These are phyloP conservation scores for Tinea trinotella DNA, from an alignment of 2,888 invertebrate genomes.

Conservation along the genomic window DNA sequence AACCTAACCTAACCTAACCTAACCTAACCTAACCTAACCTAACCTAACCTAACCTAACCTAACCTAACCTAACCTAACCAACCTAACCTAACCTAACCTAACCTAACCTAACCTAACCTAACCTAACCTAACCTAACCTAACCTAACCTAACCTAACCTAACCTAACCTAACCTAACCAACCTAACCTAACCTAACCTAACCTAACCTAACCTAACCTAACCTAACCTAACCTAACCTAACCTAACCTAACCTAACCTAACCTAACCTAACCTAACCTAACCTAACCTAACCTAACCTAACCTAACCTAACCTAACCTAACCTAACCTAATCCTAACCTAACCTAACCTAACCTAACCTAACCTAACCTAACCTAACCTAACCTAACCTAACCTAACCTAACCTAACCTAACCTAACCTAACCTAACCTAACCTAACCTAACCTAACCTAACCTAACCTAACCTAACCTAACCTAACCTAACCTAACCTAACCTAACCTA, in stretches of 20 bases:
- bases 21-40: constrained; percentile 20
- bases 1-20: constrained; percentile 20
- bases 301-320: constrained; percentile 20
- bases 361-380: constrained; percentile 20
- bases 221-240: constrained; percentile 18
- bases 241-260: constrained; percentile 17
- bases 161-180: constrained; percentile 20
- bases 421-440: constrained; percentile 20
- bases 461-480: constrained; percentile 20
- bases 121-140: constrained; percentile 19
- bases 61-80: constrained; percentile 20
- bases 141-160: constrained; percentile 20
- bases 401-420: constrained; percentile 20
- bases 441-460: constrained; percentile 19
- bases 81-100: no score
- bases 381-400: constrained; percentile 20
- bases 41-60: constrained; percentile 20
- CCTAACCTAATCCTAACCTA: constrained; percentile 20
- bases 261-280: constrained; percentile 17
- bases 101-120: constrained; percentile 19
- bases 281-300: constrained; percentile 20
- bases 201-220: constrained; percentile 20
- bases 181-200: constrained; percentile 19
- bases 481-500: constrained; percentile 20
- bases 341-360: constrained; percentile 20